These are phyloP conservation scores for Arctopsyche grandis DNA, from an alignment of 1,140 invertebrate genomes.

Conservation along the genomic window DNA sequence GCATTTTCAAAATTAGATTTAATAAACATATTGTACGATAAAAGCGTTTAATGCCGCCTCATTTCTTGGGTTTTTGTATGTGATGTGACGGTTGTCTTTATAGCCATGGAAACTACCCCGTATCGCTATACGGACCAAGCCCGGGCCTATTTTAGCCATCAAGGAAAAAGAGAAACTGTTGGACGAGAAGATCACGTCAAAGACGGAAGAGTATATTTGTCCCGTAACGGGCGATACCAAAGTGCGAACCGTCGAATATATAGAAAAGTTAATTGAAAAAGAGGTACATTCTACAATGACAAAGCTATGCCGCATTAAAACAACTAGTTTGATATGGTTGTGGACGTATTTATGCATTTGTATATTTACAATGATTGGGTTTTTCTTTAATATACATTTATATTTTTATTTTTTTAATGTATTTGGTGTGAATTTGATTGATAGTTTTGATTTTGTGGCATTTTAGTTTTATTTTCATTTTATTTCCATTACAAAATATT, in stretches of 20 bases:
- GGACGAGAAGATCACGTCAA: constrained; percentile 85
- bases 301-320: constrained; percentile 36
- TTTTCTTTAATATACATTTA: neutral
- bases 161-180: constrained; percentile 89
- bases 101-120: constrained; percentile 71
- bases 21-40: no score
- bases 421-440: neutral
- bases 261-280: constrained; percentile 94
- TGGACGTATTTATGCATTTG: constrained; percentile 56
- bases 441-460: neutral
- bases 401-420: neutral
- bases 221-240: constrained; percentile 84
- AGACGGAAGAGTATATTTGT: constrained; percentile 89
- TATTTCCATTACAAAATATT: neutral
- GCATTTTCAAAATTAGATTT: no score
- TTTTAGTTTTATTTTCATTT: constrained; percentile 7
- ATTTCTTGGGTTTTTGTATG: constrained; percentile 9
- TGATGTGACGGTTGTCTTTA: constrained; percentile 48
- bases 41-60: no score
- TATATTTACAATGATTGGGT: constrained; percentile 35
- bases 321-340: constrained; percentile 58
- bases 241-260: constrained; percentile 90
- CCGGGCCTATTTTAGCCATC: constrained; percentile 82
- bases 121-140: constrained; percentile 83
- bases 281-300: constrained; percentile 74